Base-by-base conservation (phyloP, 2,113 vertebrate genomes). In the Limnothrissa miodon region DNA sequence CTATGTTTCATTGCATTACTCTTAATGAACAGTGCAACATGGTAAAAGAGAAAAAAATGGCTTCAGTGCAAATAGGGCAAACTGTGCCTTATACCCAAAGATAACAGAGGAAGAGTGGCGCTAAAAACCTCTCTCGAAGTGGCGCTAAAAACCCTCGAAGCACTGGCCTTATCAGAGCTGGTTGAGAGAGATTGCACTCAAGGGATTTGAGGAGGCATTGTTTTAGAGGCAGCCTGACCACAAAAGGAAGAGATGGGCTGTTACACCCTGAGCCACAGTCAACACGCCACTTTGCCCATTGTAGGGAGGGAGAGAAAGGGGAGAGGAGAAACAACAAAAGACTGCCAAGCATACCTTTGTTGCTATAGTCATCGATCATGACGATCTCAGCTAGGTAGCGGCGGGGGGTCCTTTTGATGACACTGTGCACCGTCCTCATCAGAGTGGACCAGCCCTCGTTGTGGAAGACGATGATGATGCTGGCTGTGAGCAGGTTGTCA, bases 401-500 rank as follows among this genome's bases (percentile, higher is more conserved):
- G 0, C 96, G 93, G 0, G 97, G 96, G 0, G 98, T 99, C 88
- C 98, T 98, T 92, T 96, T 97, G 74, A 99, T 96, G 85, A 99
- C 96, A 4, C 97, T 99, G 94, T 99, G 98, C 82, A 99, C 92
- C 0, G 98, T 99, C 78, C 97, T 95, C 83, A 99, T 96, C 44
- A 99, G 95, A 0, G 98, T 98, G 10, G 98, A 99, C 98, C 98
- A 99, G 78, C 98, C 98, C 78, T 99, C 98, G 0, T 99, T 99
- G 92, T 99, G 98, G 93, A 99, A 99, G 0, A 98, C 98, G 66
- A 99, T 99, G 80, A 99, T 93, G 90, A 99, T 95, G 0, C 98
- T 99, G 80, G 97, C 96, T 85, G 97, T 99, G 3, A 98, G 95
- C 25, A 99, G 95, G 48, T 94, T 93, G 82, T 98, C 96, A 83